These are phyloP conservation scores for Invenusta paracnida DNA, from an alignment of 2,888 invertebrate genomes.

Conservation along the genomic window DNA sequence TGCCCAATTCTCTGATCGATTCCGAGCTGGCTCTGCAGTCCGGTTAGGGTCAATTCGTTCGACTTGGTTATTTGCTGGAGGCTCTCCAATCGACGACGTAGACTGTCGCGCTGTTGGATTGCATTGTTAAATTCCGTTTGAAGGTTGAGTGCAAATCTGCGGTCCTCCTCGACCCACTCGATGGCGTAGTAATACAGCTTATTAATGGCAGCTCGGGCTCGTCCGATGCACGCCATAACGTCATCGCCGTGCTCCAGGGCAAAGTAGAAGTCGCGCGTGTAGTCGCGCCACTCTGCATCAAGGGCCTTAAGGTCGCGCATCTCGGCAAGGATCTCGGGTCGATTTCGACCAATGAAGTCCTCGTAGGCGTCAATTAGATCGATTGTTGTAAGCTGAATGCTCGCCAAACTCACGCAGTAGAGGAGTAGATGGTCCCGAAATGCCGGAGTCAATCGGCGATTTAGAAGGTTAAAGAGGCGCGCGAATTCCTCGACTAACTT, in stretches of 20 bases:
- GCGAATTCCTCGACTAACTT: background rate
- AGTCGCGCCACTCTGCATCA: background rate
- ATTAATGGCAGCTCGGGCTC: conserved; percentile 31
- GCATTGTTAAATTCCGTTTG: background rate
- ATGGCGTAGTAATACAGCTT: conserved; percentile 31
- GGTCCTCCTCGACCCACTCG: conserved; percentile 35
- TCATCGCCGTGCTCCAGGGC: background rate
- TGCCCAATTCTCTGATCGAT: background rate
- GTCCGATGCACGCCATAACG: background rate
- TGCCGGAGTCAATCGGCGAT: background rate
- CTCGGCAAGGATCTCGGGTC: background rate
- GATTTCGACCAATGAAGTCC: background rate
- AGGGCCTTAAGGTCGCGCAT: background rate
- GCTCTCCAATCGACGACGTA: background rate
- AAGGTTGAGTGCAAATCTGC: background rate
- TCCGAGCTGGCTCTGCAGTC: background rate
- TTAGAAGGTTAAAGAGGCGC: background rate
- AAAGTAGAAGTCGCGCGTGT: background rate
- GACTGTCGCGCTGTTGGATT: background rate
- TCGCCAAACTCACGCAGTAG: background rate
- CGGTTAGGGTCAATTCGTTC: background rate
- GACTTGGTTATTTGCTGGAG: background rate
- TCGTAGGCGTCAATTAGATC: background rate
- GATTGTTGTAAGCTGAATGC: background rate
- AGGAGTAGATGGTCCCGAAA: background rate